These are phyloP conservation scores for Lagopus leucura DNA, from an alignment of 2,113 vertebrate species.

Conservation along the genomic window DNA sequence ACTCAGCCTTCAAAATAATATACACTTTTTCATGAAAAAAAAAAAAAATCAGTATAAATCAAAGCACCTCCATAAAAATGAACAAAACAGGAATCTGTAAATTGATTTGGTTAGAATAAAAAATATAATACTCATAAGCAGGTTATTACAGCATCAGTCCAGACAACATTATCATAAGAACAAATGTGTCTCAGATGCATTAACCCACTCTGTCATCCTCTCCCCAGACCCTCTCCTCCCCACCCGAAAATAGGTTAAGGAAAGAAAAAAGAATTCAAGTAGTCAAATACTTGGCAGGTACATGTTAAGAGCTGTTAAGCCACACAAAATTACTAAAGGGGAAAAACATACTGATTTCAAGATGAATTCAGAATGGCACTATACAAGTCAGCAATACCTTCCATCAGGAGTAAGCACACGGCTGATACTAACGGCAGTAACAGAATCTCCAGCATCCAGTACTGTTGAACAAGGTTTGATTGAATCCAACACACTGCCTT, in stretches of 20 bases:
- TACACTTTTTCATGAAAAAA: not conserved
- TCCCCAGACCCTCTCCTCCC: not conserved
- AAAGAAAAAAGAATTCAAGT: not conserved
- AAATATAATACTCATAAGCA: not conserved
- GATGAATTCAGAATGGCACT: not conserved
- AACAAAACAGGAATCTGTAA: not conserved
- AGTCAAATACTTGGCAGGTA: not conserved
- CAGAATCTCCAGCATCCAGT: conserved; percentile 89
- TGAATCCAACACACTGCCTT: conserved; percentile 26
- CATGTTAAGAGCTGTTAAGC: not conserved
- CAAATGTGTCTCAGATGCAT: not conserved
- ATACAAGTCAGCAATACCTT: conserved; percentile 76
- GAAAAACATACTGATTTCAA: not conserved
- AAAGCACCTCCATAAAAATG: not conserved
- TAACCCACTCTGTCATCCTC: not conserved
- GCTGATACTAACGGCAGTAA: conserved; percentile 89
- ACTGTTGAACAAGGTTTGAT: conserved; percentile 86
- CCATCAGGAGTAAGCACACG: conserved; percentile 74
- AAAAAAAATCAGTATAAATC: not conserved
- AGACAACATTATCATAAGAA: not conserved
- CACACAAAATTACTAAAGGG: not conserved
- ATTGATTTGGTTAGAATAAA: not conserved
- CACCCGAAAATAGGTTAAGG: not conserved
- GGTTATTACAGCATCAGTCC: not conserved
- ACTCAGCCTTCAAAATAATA: not conserved